A percentile compares a stretch with the other conserved stretches of the same genome.
Conservation (phyloP, 1,140 invertebrate species). For the Drosophila lowei region DNA sequence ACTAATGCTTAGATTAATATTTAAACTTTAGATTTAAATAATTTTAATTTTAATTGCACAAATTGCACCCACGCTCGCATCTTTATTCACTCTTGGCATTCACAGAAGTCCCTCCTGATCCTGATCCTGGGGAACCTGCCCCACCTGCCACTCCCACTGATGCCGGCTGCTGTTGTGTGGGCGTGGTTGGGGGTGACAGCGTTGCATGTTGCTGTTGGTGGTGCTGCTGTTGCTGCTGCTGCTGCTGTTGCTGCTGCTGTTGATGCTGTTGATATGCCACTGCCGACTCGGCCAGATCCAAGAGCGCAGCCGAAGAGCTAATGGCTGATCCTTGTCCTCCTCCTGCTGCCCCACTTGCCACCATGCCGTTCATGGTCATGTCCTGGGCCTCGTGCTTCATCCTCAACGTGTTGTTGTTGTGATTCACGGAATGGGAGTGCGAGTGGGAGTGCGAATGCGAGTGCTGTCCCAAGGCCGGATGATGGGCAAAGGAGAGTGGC, state of each 20-base stretch:
- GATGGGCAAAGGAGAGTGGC: slow-evolving; percentile 81
- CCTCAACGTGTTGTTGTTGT: slow-evolving; percentile 60
- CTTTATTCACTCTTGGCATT: slow-evolving; percentile 62
- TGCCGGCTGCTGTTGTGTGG: slow-evolving; percentile 57
- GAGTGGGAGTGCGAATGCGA: neutral
- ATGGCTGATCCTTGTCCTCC: slow-evolving; percentile 15
- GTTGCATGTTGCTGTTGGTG: slow-evolving; percentile 62
- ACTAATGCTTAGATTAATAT: slow-evolving; percentile 15
- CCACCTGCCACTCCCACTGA: slow-evolving; percentile 3
- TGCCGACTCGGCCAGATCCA: slow-evolving; percentile 73
- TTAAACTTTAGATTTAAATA: slow-evolving; percentile 13
- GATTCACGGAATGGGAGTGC: slow-evolving; percentile 18
- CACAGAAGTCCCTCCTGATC: slow-evolving; percentile 20
- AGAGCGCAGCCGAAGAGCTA: slow-evolving; percentile 50
- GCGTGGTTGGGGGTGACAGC: slow-evolving; percentile 75
- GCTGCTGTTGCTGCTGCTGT: slow-evolving; percentile 48
- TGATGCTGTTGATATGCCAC: slow-evolving; percentile 69
- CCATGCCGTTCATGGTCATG: slow-evolving; percentile 80
- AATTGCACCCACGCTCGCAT: neutral
- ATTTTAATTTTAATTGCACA: slow-evolving; percentile 39
- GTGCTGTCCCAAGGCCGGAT: slow-evolving; percentile 44
- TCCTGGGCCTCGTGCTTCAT: slow-evolving; percentile 80
- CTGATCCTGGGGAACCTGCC: neutral
- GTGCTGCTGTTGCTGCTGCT: slow-evolving; percentile 46
- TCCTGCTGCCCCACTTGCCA: slow-evolving; percentile 27